These are phyloP conservation scores for Odontocerum albicorne DNA, from an alignment of 2,888 invertebrate genomes.

Conservation along the genomic window DNA sequence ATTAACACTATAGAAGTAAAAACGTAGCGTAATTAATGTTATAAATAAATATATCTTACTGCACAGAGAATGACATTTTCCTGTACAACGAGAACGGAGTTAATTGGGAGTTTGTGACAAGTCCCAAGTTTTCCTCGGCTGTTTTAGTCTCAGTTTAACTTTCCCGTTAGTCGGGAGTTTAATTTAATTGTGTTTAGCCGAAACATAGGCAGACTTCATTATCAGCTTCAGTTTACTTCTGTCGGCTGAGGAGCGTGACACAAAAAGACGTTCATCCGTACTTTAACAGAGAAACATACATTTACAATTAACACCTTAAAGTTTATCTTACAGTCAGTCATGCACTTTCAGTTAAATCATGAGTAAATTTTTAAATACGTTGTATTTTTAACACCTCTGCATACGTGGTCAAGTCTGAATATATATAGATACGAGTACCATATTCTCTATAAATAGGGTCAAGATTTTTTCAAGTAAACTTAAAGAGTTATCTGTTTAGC, in stretches of 20 bases:
- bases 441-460: too few species aligned
- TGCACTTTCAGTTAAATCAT: not conserved
- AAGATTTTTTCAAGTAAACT: too few species aligned
- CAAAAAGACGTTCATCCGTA: not conserved
- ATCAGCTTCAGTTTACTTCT: slow-evolving; percentile 4
- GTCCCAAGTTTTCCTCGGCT: slow-evolving; percentile 17
- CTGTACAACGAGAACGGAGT: slow-evolving; percentile 15
- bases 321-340: not conserved
- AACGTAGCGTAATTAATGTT: too few species aligned
- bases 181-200: slow-evolving; percentile 23
- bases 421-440: too few species aligned
- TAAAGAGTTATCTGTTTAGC: too few species aligned
- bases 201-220: slow-evolving; percentile 13
- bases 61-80: slow-evolving; percentile 11
- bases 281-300: not conserved
- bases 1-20: too few species aligned
- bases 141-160: slow-evolving; percentile 23
- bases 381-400: too few species aligned
- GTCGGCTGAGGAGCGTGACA: not conserved
- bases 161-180: slow-evolving; percentile 17
- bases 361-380: too few species aligned
- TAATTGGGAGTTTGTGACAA: slow-evolving; percentile 29
- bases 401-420: too few species aligned
- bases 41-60: too few species aligned
- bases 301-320: not conserved